Base-by-base conservation (phyloP, 2,888 invertebrate genomes). In the Plemyria rubiginata region DNA sequence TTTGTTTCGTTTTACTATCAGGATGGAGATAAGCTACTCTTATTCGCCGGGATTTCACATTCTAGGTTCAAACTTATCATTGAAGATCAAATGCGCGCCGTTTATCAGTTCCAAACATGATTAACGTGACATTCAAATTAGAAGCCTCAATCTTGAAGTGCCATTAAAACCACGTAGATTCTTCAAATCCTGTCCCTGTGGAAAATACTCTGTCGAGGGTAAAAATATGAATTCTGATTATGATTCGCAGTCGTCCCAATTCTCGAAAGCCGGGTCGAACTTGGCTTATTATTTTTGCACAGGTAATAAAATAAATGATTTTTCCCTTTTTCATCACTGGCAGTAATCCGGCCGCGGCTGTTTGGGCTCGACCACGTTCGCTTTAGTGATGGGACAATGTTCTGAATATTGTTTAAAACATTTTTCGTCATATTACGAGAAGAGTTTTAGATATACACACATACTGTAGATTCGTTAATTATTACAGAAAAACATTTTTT, bases 271-370 rank as follows among this genome's bases (percentile, higher is more conserved):
- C 71, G 68, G 71, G 69, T 73, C 76, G 78, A 77, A 77, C 75
- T 72, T 71, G 78, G 70, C 76, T 74, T 83, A 81, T 85, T 83
- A 84, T 84, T 84, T 82, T 81, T 79, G 76, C 81, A 76, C 75
- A 73, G 79, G 79, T 85, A 85, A 86, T 86, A 86, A 86, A 86
- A 86, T 84, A 86, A 86, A 85, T 86, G 82, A 86, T 85, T 82
- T 64, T 80, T 76, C 84, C 79, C 79, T 81, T 82, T 85, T 84
- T 85, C 84, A 85, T 85, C 85, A 82, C 70, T 64, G 70, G 62
- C 70, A 62, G 68, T 71, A 71, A 71, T 71, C 70, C 71, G 62
- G 66, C 65, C 67, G 67, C 64, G 68, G 70, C 67, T 67, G 70
- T 70, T 70, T 60, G 58, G 60, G 60, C 67, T 55, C 70, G 68